Percentiles rank a stretch among this genome's conserved stretches.
Conservation (phyloP, 2,113 vertebrate genomes). For the Platichthys flesus region DNA sequence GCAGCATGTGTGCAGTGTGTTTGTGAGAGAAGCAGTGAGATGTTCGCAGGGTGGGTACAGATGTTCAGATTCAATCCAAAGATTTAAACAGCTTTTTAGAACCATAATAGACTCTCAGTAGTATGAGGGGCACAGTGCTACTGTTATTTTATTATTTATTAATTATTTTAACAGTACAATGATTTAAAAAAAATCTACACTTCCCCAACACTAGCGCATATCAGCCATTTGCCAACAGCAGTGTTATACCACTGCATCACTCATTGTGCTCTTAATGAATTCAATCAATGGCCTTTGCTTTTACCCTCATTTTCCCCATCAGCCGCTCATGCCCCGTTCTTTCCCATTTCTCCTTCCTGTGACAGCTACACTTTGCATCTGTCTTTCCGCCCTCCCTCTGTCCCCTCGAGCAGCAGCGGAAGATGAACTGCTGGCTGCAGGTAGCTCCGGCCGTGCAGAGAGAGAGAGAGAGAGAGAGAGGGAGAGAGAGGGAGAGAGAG, state of each 20-base stretch:
- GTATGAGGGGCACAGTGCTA: too few species aligned
- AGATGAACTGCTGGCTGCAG: slow-evolving; percentile 59
- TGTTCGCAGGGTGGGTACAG: background rate
- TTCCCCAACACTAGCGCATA: slow-evolving; percentile 14
- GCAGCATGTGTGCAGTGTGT: slow-evolving; percentile 37
- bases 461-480: slow-evolving; percentile 2
- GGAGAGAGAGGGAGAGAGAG: slow-evolving; percentile 20
- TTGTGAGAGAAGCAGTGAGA: slow-evolving; percentile 3
- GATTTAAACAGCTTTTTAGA: too few species aligned
- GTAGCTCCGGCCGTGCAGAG: slow-evolving; percentile 28
- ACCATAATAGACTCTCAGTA: too few species aligned
- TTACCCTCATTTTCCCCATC: slow-evolving; percentile 41
- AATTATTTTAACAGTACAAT: background rate
- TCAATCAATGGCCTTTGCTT: slow-evolving; percentile 62
- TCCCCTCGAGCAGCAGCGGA: slow-evolving; percentile 34
- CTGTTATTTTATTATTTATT: background rate
- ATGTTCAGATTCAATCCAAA: background rate
- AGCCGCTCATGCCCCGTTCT: slow-evolving; percentile 8
- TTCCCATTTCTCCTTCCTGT: slow-evolving; percentile 14
- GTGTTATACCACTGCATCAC: slow-evolving; percentile 41
- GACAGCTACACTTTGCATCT: slow-evolving; percentile 24
- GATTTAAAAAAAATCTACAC: slow-evolving; percentile 7
- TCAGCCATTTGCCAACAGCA: slow-evolving; percentile 34
- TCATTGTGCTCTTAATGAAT: slow-evolving; percentile 57
- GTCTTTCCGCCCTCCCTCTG: slow-evolving; percentile 21